phyloP scores from a whole-genome alignment of 1,140 invertebrate genomes.

The Drosophila repleta region DNA sequence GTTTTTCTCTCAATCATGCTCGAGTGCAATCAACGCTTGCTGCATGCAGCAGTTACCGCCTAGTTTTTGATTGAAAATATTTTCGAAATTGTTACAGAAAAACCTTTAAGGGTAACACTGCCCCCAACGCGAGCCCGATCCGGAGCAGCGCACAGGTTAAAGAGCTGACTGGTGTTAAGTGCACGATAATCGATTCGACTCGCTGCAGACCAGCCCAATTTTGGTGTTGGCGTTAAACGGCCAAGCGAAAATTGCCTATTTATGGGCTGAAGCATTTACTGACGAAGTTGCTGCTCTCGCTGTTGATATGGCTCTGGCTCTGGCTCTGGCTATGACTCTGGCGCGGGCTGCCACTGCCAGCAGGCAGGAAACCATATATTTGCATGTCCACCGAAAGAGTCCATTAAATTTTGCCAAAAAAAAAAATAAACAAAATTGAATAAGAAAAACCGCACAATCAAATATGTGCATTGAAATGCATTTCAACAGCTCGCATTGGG shows the following conservation, averaged over 20 bases:
- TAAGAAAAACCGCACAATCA: slow-evolving; percentile 19
- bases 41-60: slow-evolving; percentile 50
- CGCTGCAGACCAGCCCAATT: slow-evolving; percentile 45
- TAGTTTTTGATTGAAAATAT: slow-evolving; percentile 72
- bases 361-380: slow-evolving; percentile 71
- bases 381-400: slow-evolving; percentile 66
- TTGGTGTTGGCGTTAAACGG: slow-evolving; percentile 76
- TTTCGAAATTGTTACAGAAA: slow-evolving; percentile 70
- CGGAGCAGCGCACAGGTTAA: slow-evolving; percentile 56
- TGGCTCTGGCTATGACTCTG: no score
- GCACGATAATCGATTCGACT: slow-evolving; percentile 81
- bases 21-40: slow-evolving; percentile 50
- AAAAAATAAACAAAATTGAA: slow-evolving; percentile 6
- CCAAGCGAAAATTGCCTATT: slow-evolving; percentile 73
- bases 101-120: slow-evolving; percentile 73
- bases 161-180: slow-evolving; percentile 79
- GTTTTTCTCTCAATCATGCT: slow-evolving; percentile 42
- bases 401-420: slow-evolving; percentile 46
- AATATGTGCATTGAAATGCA: slow-evolving; percentile 44
- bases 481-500: slow-evolving; percentile 42
- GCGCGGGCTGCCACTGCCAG: slow-evolving; percentile 3
- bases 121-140: slow-evolving; percentile 7
- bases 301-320: background rate
- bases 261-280: slow-evolving; percentile 55
- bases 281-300: slow-evolving; percentile 3